Evolutionary conservation across 2,888 invertebrate genomes (phyloP), one percentile per base, ranked within the genome.

Genomic region (Ormyrus thymus): DNA sequence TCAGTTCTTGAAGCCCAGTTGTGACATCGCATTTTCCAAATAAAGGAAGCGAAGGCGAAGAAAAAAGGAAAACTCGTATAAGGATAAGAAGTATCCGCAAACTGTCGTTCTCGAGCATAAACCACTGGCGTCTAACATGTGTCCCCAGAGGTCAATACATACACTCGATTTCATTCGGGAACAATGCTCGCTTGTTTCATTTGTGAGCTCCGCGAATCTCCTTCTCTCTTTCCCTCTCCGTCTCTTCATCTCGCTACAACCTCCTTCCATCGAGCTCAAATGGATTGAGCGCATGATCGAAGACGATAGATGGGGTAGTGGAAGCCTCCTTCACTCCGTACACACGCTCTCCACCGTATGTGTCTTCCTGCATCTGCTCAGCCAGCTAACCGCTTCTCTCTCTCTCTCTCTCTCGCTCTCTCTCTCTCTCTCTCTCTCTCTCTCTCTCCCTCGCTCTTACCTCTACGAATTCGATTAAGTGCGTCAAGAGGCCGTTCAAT

Each of bases 211-310:
- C 48, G 4, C 45, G 29, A 29, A 29, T 29, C 29, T 11, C 13
- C 7, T n/a, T 6, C 2, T 61, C 50, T 53, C 7, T 45, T n/a
- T 50, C 29, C 1, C 11, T 50, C 29, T 8, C 7, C 11, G 3
- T 48, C 48, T 7, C 51, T 50, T 9, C 11, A 0, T 11, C 29
- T n/a, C n/a, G 58, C 6, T 29, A 1, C 29, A 29, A 46, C 48
- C 6, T 15, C 7, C 7, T 15, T 55, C 9, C 61, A 61, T 15
- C 53, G 10, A 5, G 8, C 58, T 61, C 62, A 51, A 71, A 65
- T 71, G 56, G 77, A 74, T 68, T 58, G 68, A 72, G 51, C 61
- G 66, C 59, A 73, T 46, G 68, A 72, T 64, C 55, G 50, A 69
- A 78, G 59, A 51, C 61, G 78, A 74, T 45, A 56, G 48, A 69